Conservation (phyloP, 2,113 vertebrate genomes). For the Amphiprion percula region DNA sequence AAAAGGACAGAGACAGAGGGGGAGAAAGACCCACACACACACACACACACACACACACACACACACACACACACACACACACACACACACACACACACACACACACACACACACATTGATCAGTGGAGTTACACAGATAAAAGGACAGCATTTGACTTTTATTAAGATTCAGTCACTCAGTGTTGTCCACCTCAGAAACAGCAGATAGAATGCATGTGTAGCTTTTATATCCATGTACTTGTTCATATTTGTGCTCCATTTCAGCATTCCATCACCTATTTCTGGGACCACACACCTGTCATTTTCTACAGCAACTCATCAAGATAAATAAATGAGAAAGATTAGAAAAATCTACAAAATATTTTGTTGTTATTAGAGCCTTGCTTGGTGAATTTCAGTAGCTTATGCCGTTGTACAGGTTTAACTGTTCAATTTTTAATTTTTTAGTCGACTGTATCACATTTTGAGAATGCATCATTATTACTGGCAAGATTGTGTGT, state of each 20-base stretch:
- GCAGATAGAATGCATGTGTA: conserved; percentile 8
- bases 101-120: conserved; percentile 29
- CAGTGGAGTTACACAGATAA: conserved; percentile 32
- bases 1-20: conserved; percentile 36
- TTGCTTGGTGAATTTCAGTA: no score
- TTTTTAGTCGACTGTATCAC: no score
- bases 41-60: conserved; percentile 18
- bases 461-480: no score
- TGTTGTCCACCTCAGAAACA: conserved; percentile 16
- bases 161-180: conserved; percentile 24
- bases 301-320: neutral
- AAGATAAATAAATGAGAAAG: neutral
- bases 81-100: neutral
- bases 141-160: conserved; percentile 43
- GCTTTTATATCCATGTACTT: neutral
- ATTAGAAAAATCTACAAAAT: neutral
- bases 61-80: neutral
- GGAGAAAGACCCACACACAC: neutral
- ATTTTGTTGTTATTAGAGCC: neutral
- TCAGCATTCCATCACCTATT: neutral
- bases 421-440: no score
- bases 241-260: conserved; percentile 17
- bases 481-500: no score
- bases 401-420: no score
- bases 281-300: neutral